These are phyloP conservation scores for Caradrina kadenii DNA, from an alignment of 2,888 invertebrate species.

Conservation along the genomic window DNA sequence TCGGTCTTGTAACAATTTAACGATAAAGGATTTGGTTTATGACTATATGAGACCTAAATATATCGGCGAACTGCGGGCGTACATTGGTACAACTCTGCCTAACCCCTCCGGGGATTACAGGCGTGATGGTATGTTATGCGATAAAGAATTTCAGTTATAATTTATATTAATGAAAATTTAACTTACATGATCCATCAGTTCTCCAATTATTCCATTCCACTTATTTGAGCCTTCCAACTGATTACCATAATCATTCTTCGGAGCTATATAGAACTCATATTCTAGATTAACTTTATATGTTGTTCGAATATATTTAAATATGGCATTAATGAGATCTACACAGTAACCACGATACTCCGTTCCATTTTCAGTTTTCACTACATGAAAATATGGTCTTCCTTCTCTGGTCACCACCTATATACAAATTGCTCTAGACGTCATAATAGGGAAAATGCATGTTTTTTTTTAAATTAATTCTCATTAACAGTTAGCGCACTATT, in stretches of 20 bases:
- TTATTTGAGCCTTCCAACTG: constrained; percentile 92
- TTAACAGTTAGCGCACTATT: too few species aligned
- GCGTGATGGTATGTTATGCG: too few species aligned
- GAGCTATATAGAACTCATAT: constrained; percentile 92
- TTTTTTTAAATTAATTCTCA: too few species aligned
- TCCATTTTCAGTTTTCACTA: constrained; percentile 69
- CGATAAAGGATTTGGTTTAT: too few species aligned
- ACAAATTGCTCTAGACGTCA: constrained; percentile 69
- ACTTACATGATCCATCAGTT: constrained; percentile 93
- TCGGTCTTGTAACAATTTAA: too few species aligned
- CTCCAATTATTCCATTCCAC: constrained; percentile 94
- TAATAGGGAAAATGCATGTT: not conserved
- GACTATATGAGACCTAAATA: too few species aligned
- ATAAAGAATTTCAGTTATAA: not conserved
- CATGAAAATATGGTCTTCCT: constrained; percentile 77
- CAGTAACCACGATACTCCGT: constrained; percentile 94
- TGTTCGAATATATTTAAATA: constrained; percentile 86
- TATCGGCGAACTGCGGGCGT: too few species aligned
- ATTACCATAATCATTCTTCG: constrained; percentile 92
- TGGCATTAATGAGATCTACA: constrained; percentile 95
- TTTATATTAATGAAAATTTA: not conserved
- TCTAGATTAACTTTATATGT: constrained; percentile 81
- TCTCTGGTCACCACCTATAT: constrained; percentile 89
- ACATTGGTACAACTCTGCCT: too few species aligned
- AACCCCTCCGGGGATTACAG: too few species aligned